Evolutionary conservation across 2,888 invertebrate genomes (phyloP), one percentile per base, ranked within the genome.

Genomic region (Clistopyga incitator): DNA sequence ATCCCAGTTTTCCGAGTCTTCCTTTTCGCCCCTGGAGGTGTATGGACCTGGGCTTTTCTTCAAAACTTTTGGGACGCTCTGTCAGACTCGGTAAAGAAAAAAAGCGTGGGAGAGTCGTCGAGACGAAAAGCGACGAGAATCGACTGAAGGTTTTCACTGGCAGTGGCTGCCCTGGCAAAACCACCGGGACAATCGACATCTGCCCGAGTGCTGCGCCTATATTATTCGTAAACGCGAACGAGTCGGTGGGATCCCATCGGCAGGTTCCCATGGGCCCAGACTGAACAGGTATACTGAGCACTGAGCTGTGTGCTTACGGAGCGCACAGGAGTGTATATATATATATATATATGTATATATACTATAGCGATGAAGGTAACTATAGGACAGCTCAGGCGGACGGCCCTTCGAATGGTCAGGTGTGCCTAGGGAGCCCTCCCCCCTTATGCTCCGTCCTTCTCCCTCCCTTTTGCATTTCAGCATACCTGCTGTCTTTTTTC

Each of bases 101-200:
- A n/a, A 59, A 72, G 72, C 72, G 72, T 72, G 72, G 72, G 72
- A 72, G 71, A 71, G 61, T 15, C 38, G 23, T 25, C 38, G 54
- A 10, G 54, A 56, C 42, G 23, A 18, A 72, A 50, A 56, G 42
- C 38, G 56, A 18, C 0, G 20, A 71, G 23, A 42, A 54, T 70
- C 54, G n/a, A n/a, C 56, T 6, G 18, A 4, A 18, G 38, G 54
- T 25, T 59, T 75, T 38, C 64, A 56, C 25, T 8, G 38, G 38
- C 29, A 15, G 15, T 52, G 18, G 18, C 8, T 64, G 42, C 13
- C 23, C 45, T n/a, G 72, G 61, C 18, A 29, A 47, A 74, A 47
- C 74, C 61, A 47, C 45, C 34, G 74, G 74, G 74, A 89, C 88
- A 89, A 89, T 89, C 88, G 88, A 90, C 90, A 90, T 90, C 89